Base-by-base conservation (phyloP, 1,140 invertebrate species). In the Araneus ventricosus region DNA sequence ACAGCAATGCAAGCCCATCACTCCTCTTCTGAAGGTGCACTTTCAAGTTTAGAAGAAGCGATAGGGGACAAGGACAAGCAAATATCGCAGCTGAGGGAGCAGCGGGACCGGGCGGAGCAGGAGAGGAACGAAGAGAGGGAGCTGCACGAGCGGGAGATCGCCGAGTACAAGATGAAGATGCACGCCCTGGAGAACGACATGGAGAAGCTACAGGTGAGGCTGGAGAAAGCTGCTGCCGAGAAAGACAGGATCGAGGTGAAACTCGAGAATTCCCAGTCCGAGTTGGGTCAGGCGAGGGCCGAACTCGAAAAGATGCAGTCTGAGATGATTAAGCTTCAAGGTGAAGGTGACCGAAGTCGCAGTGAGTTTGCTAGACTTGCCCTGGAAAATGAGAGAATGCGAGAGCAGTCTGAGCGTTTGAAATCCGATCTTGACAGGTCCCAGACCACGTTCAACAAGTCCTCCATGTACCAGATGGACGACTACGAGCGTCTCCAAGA, bases 61-160 rank as follows among this genome's bases (percentile, higher is more conserved):
- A 98, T 99, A 93, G 97, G 97, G 57, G 99, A 99, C 95, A 99
- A 99, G 96, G 99, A 99, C 95, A 99, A 99, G 95, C 98, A 99
- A 96, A 99, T 99, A 96, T 96, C 97, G 94, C 98, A 99, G 95
- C 96, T 99, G 92, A 96, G 98, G 94, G 98, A 99, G 95, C 98
- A 99, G 95, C 96, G 99, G 95, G 99, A 99, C 95, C 96, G 98
- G 93, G 98, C 98, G n/a, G 99, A 99, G 96, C 97, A 98, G 94
- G 99, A 99, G 95, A 98, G 98, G 95, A 97, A 98, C 94, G 99
- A 99, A 95, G 99, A 99, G 95, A 96, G 98, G 92, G 98, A 99
- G 95, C 96, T 99, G 0, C 98, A 99, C 95, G 98, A 99, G 95
- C 96, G 98, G 94, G 98, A 99, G 96, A 97, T 99, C 93, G 98